Evolutionary conservation across 2,113 vertebrate species (phyloP).

Genomic region (Mormyrus iriodes): DNA sequence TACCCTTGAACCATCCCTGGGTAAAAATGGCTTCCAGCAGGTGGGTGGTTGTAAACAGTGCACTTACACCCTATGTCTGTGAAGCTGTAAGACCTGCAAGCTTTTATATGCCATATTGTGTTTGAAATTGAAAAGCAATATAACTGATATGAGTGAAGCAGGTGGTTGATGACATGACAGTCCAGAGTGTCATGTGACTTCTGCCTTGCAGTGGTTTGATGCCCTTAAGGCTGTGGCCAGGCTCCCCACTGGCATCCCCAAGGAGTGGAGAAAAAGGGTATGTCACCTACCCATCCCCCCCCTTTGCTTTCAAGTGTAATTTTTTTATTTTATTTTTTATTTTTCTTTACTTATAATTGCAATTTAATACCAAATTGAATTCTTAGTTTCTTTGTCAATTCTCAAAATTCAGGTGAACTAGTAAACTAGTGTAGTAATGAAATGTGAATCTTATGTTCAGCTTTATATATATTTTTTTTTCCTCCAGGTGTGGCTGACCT

Average conservation of each 20-base stretch:
- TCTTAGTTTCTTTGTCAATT: background rate
- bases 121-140: background rate
- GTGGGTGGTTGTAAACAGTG: constrained; percentile 51
- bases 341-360: background rate
- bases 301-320: background rate
- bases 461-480: background rate
- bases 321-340: background rate
- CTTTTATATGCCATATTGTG: background rate
- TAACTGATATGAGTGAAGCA: background rate
- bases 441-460: background rate
- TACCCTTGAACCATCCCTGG: constrained; percentile 88
- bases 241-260: constrained; percentile 87
- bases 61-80: background rate
- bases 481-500: constrained; percentile 87
- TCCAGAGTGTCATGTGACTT: constrained; percentile 18
- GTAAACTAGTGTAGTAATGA: background rate
- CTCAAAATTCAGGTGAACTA: background rate
- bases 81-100: background rate
- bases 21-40: constrained; percentile 97
- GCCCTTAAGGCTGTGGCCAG: constrained; percentile 92
- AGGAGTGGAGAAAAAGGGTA: constrained; percentile 93
- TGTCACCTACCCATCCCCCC: background rate
- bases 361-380: background rate
- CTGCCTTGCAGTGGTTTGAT: constrained; percentile 82
- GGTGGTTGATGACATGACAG: background rate